Evolutionary conservation across 35 echinoderm and acorn worm genomes (phyloP).

Genomic region (Apostichopus parvimensis): DNA sequence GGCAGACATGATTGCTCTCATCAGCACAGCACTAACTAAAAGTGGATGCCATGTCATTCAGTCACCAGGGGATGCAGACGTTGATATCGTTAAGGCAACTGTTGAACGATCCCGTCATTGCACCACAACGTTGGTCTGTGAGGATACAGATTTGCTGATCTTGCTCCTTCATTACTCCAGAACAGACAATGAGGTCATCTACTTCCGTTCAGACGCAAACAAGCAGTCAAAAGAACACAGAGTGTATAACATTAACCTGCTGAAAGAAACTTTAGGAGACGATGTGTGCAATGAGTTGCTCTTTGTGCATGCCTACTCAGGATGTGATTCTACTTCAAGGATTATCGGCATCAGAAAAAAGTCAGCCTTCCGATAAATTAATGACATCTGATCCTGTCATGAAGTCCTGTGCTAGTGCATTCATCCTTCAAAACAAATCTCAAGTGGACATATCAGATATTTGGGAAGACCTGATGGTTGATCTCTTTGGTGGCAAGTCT

Average conservation of each 20-base stretch:
- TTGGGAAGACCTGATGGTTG: neutral
- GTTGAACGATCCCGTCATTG: conserved; percentile 1
- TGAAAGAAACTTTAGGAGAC: no score
- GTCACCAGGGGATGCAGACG: conserved; percentile 48
- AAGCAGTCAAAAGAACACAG: no score
- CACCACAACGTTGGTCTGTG: conserved; percentile 10
- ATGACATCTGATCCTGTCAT: no score
- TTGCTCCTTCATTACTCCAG: neutral
- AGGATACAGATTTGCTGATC: conserved; percentile 33
- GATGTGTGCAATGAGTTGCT: no score
- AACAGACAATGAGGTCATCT: neutral
- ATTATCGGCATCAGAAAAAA: no score
- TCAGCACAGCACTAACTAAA: neutral
- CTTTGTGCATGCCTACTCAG: no score
- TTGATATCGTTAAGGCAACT: no score
- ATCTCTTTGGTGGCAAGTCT: conserved; percentile 15
- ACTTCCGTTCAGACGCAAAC: neutral
- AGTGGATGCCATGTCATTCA: neutral
- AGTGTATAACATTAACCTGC: no score
- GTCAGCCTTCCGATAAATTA: no score
- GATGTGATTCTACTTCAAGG: no score
- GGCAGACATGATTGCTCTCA: neutral
- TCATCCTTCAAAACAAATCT: no score
- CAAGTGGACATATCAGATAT: neutral
- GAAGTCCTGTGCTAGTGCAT: no score